Evolutionary conservation across 2,888 invertebrate genomes (phyloP), one percentile per base, ranked within the genome.

Genomic region (Drosophila fungiperda): DNA sequence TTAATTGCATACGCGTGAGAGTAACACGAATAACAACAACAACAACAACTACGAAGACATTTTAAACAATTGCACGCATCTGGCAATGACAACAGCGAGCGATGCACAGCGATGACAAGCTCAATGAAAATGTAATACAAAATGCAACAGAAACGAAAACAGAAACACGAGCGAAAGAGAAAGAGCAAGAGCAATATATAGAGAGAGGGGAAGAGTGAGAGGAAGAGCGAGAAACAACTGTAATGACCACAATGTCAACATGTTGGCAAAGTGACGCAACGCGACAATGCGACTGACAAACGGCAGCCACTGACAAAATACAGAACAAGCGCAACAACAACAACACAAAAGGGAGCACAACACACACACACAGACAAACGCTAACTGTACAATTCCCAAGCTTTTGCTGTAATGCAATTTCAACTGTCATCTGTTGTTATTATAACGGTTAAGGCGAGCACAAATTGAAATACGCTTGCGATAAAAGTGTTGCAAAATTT

Each of bases 1-100:
- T 77, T 77, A 78, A 80, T 71, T 71, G 81, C 63, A 52, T 71
- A n/a, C 63, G 76, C 57, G 76, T 65, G 76, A 62, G 65, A 60
- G 65, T 63, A 63, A 40, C 55, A 45, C 17, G 55, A 57, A 48
- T 49, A 57, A 17, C 20, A 50, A 9, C 48, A 8, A 29, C 40
- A 61, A 35, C 76, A 38, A 58, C 54, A 52, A 60, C 40, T 42
- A 40, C 12, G 15, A 52, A 9, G 29, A 5, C 33, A 52, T 36
- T 61, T 52, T 59, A 50, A 76, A 75, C 69, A 57, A 54, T 49
- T 33, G 67, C 79, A 33, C 42, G 42, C 69, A 61, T 58, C 69
- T 67, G 61, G 58, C 59, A 50, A 36, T 62, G 62, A 73, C 62
- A 67, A 71, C 72, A 49, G 26, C 45, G 35, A 11, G 45, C 40